Percentiles rank a stretch among this genome's conserved stretches.
Evolutionary conservation across 2,888 invertebrate species (phyloP).

Genomic region (Chloroclysta siterata): DNA sequence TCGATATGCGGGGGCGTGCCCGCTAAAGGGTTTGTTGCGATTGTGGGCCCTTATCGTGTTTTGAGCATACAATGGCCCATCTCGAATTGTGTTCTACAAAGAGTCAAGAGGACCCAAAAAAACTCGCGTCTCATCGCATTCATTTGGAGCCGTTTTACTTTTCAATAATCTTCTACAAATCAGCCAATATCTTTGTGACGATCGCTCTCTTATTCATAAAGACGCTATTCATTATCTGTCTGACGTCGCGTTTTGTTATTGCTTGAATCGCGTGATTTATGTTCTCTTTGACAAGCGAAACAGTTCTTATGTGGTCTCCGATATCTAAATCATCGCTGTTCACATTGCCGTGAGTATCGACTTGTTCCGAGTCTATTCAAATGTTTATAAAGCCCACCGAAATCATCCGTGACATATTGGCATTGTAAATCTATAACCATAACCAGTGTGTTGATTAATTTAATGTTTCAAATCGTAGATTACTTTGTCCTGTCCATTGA

Average conservation of each 20-base stretch:
- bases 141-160: conserved; percentile 62
- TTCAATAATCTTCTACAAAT: conserved; percentile 73
- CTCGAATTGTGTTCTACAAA: conserved; percentile 63
- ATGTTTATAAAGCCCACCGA: conserved; percentile 20
- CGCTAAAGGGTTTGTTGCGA: conserved; percentile 64
- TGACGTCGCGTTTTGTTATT: conserved; percentile 62
- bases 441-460: conserved; percentile 14
- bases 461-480: conserved; percentile 11
- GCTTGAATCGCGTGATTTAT: conserved; percentile 71
- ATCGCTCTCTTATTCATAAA: conserved; percentile 57
- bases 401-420: conserved; percentile 16
- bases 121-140: conserved; percentile 62
- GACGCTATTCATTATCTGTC: conserved; percentile 62
- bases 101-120: conserved; percentile 63
- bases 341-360: conserved; percentile 27
- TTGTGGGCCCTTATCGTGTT: conserved; percentile 66
- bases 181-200: conserved; percentile 54
- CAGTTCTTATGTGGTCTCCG: conserved; percentile 24
- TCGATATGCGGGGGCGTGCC: conserved; percentile 58
- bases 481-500: conserved; percentile 41
- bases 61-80: conserved; percentile 58
- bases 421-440: conserved; percentile 26
- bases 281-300: conserved; percentile 47
- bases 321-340: conserved; percentile 16
- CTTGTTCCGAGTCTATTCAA: conserved; percentile 23